Base-by-base conservation (phyloP, 2,888 invertebrate genomes). In the Tenthredo notha region DNA sequence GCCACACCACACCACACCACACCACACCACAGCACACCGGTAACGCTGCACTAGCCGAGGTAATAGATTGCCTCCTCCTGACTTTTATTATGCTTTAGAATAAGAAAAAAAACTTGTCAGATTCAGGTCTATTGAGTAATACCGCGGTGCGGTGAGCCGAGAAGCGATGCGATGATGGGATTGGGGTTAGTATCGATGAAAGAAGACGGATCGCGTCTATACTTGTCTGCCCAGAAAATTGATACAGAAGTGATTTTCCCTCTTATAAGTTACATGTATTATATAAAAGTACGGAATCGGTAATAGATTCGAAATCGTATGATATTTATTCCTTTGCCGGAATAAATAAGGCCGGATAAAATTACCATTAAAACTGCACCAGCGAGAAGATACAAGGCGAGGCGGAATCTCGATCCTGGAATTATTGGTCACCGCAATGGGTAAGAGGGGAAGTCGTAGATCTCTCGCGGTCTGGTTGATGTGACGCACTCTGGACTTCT, bases 31-130 rank as follows among this genome's bases (percentile, higher is more conserved):
- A 54, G 54, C 54, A 54, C n/a, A n/a, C n/a, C n/a, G 54, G 54
- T 54, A 10, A 10, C 10, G 25, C 10, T 61, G 25, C 80, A 84
- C 84, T 85, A 74, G 85, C 65, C 85, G 87, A 84, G 87, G 90
- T 89, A 91, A 90, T 90, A 90, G 90, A 91, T 91, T 88, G 90
- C 89, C 87, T 88, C 87, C 87, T 90, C 88, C 88, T 87, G 91
- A 90, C 90, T 90, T 91, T 91, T 90, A 90, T 91, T 89, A 87
- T 88, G 85, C 84, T 87, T 88, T 89, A 61, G 21, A 61, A 40
- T 29, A 78, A 33, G 54, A 54, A 77, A 50, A 77, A 50, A 29
- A 29, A 40, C 50, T 25, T 25, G 77, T 77, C 77, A 77, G 77
- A 77, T 77, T 77, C 77, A 54, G 77, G 77, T 15, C 77, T 77